Evolutionary conservation across 1,140 invertebrate species (phyloP).

Genomic region (Meloidogyne floridensis): DNA sequence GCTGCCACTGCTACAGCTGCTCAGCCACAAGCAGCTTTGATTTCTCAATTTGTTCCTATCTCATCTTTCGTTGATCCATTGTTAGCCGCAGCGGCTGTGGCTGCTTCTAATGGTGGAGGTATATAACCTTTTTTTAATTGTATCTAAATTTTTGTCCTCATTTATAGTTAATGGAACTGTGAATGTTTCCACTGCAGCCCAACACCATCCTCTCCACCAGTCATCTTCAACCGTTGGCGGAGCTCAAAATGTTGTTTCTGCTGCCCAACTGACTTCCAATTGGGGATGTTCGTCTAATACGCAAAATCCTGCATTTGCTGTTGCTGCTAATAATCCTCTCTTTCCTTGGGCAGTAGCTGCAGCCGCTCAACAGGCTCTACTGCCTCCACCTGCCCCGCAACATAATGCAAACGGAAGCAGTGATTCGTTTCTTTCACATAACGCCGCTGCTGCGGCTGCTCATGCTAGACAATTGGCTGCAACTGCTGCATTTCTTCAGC

Average conservation of each 20-base stretch:
- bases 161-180: not conserved
- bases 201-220: constrained; percentile 3
- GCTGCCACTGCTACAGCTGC: not conserved
- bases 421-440: not conserved
- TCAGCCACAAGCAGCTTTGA: constrained; percentile 6
- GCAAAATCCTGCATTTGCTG: constrained; percentile 18
- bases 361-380: constrained; percentile 20
- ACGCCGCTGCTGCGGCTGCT: constrained; percentile 25
- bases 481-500: constrained; percentile 21
- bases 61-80: constrained; percentile 16
- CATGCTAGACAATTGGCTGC: constrained; percentile 23
- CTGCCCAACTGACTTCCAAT: not conserved
- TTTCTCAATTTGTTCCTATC: constrained; percentile 24
- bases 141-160: not conserved
- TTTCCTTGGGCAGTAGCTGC: constrained; percentile 32
- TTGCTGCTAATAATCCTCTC: constrained; percentile 13
- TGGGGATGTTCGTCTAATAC: constrained; percentile 12
- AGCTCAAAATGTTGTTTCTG: not conserved
- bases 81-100: constrained; percentile 18
- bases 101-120: constrained; percentile 15
- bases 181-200: not conserved
- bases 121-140: not conserved
- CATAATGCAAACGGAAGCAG: not conserved
- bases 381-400: constrained; percentile 1
- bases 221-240: not conserved